Evolutionary conservation across 2,113 vertebrate genomes (phyloP).

Genomic region (Leucoraja erinaceus): DNA sequence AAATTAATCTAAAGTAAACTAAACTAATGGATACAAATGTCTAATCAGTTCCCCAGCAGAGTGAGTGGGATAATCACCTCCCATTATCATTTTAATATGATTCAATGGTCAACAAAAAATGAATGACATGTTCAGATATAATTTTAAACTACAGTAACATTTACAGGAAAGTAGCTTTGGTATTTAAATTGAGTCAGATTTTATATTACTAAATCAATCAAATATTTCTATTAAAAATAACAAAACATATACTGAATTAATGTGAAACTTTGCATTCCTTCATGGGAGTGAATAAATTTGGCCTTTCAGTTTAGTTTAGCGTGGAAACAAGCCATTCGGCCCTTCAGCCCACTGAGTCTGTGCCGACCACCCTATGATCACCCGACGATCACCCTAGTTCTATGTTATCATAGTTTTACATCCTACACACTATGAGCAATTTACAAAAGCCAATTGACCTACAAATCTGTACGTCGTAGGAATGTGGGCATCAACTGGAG

Average conservation of each 20-base stretch:
- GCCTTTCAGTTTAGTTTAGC: not conserved
- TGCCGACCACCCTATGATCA: too few relatives aligned
- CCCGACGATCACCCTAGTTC: too few relatives aligned
- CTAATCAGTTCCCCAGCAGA: not conserved
- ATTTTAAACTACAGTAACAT: slow-evolving; percentile 7
- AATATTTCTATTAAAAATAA: not conserved
- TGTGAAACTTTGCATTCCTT: not conserved
- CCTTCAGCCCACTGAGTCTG: too few relatives aligned
- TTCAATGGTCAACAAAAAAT: not conserved
- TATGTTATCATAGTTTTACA: too few relatives aligned
- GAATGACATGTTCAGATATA: not conserved
- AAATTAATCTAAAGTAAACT: too few relatives aligned
- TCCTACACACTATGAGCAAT: too few relatives aligned
- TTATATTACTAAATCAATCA: not conserved
- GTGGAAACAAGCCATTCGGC: too few relatives aligned
- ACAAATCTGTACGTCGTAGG: too few relatives aligned
- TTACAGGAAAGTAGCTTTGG: not conserved
- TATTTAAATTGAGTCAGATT: not conserved
- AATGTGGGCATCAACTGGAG: too few relatives aligned
- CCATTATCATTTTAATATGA: not conserved
- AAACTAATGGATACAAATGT: too few relatives aligned
- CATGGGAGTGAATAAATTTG: not conserved
- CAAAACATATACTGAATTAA: not conserved
- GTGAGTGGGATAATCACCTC: not conserved
- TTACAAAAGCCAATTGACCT: too few relatives aligned